phyloP scores from a whole-genome alignment of 2,797 vertebrate genomes.

The Morelia viridis region DNA sequence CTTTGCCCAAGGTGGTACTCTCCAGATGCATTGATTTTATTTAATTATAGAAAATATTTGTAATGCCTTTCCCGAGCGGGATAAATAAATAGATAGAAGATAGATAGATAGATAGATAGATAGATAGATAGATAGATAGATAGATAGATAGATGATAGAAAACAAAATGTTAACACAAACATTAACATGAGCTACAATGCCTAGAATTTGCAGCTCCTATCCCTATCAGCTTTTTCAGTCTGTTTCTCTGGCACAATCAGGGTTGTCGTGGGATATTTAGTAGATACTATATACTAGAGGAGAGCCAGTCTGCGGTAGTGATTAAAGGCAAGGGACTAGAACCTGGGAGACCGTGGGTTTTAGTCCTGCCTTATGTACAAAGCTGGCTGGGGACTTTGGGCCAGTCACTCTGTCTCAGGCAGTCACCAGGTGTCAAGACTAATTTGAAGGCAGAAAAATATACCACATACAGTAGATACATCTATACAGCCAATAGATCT shows the following conservation, averaged over 20 bases:
- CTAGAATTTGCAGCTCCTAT: background rate
- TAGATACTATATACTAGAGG: background rate
- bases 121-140: too few relatives aligned
- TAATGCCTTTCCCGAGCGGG: background rate
- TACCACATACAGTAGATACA: background rate
- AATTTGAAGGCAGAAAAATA: background rate
- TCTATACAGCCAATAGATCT: background rate
- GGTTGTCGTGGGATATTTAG: conserved; percentile 24
- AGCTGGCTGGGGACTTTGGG: background rate
- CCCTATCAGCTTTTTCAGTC: background rate
- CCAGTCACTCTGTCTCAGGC: background rate
- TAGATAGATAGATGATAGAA: too few relatives aligned
- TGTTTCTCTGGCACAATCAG: background rate
- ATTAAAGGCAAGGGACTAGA: background rate
- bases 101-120: too few relatives aligned
- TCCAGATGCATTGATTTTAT: background rate
- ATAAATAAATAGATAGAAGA: too few relatives aligned
- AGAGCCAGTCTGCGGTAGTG: background rate
- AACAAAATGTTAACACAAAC: background rate
- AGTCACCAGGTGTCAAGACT: background rate
- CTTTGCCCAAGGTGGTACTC: background rate
- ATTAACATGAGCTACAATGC: background rate
- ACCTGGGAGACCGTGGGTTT: background rate
- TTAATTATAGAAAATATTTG: background rate
- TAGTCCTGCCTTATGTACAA: background rate